Evolutionary conservation across 2,888 invertebrate species (phyloP), one percentile per base, ranked within the genome.

Genomic region (Calameuta idolon): DNA sequence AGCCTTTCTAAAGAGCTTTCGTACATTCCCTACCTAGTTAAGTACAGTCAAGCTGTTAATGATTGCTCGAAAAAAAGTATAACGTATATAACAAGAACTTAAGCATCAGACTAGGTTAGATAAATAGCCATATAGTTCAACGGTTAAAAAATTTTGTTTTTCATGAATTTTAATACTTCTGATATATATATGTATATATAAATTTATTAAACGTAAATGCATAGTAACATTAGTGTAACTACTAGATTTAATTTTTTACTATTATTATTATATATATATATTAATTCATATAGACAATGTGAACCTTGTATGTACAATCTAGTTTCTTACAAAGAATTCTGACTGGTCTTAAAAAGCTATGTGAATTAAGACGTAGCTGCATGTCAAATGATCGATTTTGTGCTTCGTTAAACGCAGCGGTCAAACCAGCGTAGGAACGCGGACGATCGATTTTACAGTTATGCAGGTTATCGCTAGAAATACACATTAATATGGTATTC

Each of bases 371-470:
- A 2, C 55, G 55, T 34, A 34, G 23, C 33, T 34, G 68, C 78
- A 76, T 73, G 76, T 71, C 69, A 78, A 78, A 78, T 76, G 73
- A 78, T 78, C 78, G 75, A 76, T 76, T 37, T 34, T 35, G 55
- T 40, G 76, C 37, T 71, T 71, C 5, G 71, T 31, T 71, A 71
- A 71, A 33, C 31, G 71, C 31, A 71, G 71, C 12, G 71, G 71
- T 31, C 71, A 71, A 33, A 71, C 71, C 33, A 55, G 71, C 12
- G 3, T 33, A 71, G 71, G 9, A 12, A 31, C 15, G 12, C 15
- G 33, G 33, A 31, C 71, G 71, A 71, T 71, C 71, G 71, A 71
- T 71, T 31, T 33, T 33, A 71, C 33, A 71, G 71, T 33, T 33
- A 33, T 71, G 71, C 31, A 71, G 33, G 33, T 31, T 71, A 33